Evolutionary conservation across 1,140 invertebrate genomes (phyloP).

Genomic region (Ridgeia piscesae): DNA sequence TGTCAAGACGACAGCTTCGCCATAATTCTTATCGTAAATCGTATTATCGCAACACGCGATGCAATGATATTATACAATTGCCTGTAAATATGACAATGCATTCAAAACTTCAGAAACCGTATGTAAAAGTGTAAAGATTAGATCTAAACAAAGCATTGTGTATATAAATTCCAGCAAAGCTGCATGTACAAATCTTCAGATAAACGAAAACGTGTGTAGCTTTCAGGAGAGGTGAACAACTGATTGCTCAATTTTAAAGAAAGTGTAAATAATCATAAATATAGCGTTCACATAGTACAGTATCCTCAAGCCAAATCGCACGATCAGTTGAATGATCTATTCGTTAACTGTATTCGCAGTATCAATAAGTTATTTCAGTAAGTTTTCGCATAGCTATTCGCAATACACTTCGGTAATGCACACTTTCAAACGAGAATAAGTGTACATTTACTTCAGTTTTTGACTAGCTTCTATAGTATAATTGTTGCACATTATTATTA

Average conservation of each 20-base stretch:
- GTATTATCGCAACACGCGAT: not conserved
- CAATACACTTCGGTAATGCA: not conserved
- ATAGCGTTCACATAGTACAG: not conserved
- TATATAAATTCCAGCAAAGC: not conserved
- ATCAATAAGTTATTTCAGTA: no score
- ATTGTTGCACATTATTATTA: not conserved
- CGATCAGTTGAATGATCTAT: not conserved
- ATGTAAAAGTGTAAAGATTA: conserved; percentile 1
- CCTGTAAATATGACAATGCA: not conserved
- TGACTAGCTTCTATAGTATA: not conserved
- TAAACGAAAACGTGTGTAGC: not conserved
- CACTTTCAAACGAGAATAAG: not conserved
- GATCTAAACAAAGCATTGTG: not conserved
- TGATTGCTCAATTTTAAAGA: not conserved
- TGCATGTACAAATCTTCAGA: not conserved
- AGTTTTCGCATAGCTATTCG: not conserved
- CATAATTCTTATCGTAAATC: not conserved
- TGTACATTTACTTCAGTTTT: not conserved
- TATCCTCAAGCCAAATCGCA: not conserved
- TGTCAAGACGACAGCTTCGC: not conserved
- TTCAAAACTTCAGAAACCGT: not conserved
- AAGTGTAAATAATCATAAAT: not conserved
- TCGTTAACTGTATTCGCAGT: no score
- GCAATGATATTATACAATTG: not conserved
- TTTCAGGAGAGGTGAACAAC: not conserved